Percentiles rank a stretch among this genome's conserved stretches.
These are phyloP conservation scores for Andrena praecox DNA, from an alignment of 2,888 invertebrate species.

Conservation along the genomic window DNA sequence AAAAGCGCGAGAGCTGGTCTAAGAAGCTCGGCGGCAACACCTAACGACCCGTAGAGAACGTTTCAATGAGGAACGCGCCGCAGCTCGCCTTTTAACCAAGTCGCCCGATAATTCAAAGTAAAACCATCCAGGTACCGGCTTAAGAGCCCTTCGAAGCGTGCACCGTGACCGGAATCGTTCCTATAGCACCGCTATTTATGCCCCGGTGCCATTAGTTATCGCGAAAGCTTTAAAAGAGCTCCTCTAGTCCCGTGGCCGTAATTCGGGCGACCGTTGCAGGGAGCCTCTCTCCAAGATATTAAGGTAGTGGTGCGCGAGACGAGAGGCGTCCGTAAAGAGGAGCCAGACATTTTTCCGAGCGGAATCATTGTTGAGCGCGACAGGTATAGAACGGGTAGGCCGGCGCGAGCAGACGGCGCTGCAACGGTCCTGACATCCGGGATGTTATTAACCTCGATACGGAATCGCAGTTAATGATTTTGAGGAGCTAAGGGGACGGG, in stretches of 20 bases:
- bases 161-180: slow-evolving; percentile 11
- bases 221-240: slow-evolving; percentile 71
- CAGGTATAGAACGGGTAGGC: not conserved
- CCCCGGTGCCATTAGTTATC: slow-evolving; percentile 77
- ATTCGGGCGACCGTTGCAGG: slow-evolving; percentile 20
- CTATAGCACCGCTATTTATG: slow-evolving; percentile 64
- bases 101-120: slow-evolving; percentile 33
- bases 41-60: not conserved
- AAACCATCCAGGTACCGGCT: slow-evolving; percentile 11
- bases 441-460: slow-evolving; percentile 22
- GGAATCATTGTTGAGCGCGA: not conserved
- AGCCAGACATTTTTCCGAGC: not conserved
- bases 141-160: slow-evolving; percentile 1
- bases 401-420: not conserved
- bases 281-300: slow-evolving; percentile 26
- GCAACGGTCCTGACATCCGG: not conserved
- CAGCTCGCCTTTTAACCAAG: slow-evolving; percentile 35
- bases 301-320: not conserved
- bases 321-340: not conserved
- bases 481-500: not conserved
- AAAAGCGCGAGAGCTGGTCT: not conserved
- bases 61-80: not conserved
- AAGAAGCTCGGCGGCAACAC: not conserved
- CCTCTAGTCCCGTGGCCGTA: slow-evolving; percentile 51
- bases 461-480: slow-evolving; percentile 14